These are phyloP conservation scores for Ceryle rudis DNA, from an alignment of 2,797 vertebrate genomes.

Conservation along the genomic window DNA sequence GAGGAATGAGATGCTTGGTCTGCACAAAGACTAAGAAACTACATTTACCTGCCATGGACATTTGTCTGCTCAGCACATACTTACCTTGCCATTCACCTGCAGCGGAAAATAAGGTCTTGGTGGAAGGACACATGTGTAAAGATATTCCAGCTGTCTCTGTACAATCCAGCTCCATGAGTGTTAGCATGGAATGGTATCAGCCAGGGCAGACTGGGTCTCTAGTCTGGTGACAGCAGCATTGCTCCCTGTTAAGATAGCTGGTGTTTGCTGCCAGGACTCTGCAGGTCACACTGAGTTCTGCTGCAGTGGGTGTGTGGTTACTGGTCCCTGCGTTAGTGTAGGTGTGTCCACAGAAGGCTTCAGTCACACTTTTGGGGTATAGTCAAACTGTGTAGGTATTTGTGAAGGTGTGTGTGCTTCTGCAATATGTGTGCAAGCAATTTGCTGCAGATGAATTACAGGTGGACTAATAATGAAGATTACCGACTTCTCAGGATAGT, in stretches of 20 bases:
- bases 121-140: not conserved
- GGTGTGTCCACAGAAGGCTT: not conserved
- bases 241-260: not conserved
- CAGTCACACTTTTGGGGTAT: not conserved
- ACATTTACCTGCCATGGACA: accelerated
- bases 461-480: not conserved
- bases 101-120: not conserved
- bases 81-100: not conserved
- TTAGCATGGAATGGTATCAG: not conserved
- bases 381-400: accelerated
- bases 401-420: not conserved
- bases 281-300: not conserved
- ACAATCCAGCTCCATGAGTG: not conserved
- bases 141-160: not conserved
- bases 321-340: not conserved
- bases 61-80: not conserved
- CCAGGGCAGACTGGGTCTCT: not conserved
- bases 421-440: accelerated
- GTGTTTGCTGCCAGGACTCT: not conserved
- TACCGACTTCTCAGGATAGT: not conserved
- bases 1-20: not conserved
- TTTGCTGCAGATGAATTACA: not conserved
- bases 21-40: not conserved
- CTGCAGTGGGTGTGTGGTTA: not conserved
- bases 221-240: accelerated